phyloP scores from a whole-genome alignment of 2,888 invertebrate genomes.

The Hanleya hanleyi region DNA sequence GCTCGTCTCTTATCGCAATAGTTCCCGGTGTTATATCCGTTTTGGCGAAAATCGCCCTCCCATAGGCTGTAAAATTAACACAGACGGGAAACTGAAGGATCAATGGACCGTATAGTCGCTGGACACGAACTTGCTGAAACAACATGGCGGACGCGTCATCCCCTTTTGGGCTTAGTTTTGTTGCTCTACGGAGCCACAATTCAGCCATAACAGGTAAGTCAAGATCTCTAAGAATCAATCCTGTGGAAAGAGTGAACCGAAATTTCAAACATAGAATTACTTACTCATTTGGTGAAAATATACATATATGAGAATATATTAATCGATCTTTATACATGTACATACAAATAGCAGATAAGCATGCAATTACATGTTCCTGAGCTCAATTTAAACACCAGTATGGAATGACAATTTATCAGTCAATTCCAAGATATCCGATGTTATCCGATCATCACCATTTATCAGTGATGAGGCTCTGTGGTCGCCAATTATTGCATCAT shows the following conservation, averaged over 20 bases:
- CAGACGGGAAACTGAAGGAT: constrained; percentile 50
- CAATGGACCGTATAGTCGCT: constrained; percentile 59
- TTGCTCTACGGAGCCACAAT: constrained; percentile 63
- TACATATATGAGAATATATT: too few relatives aligned
- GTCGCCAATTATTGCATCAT: too few relatives aligned
- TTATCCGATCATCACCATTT: too few relatives aligned
- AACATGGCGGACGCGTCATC: constrained; percentile 52
- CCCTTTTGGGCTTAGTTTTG: constrained; percentile 41
- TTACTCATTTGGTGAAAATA: too few relatives aligned
- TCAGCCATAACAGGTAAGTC: constrained; percentile 60
- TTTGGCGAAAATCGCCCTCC: constrained; percentile 87
- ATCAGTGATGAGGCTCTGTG: too few relatives aligned
- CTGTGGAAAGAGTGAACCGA: constrained; percentile 38
- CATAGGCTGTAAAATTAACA: constrained; percentile 75
- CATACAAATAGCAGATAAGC: too few relatives aligned
- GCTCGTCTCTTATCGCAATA: constrained; percentile 89
- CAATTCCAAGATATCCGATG: too few relatives aligned
- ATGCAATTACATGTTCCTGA: too few relatives aligned
- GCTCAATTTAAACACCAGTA: too few relatives aligned
- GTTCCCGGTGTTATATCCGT: constrained; percentile 73
- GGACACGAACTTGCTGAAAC: constrained; percentile 63
- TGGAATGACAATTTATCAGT: too few relatives aligned
- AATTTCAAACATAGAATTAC: too few relatives aligned
- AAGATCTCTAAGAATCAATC: constrained; percentile 49
- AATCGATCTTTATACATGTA: too few relatives aligned